Evolutionary conservation across 2,113 vertebrate genomes (phyloP), one percentile per base, ranked within the genome.

Genomic region (Naja naja): DNA sequence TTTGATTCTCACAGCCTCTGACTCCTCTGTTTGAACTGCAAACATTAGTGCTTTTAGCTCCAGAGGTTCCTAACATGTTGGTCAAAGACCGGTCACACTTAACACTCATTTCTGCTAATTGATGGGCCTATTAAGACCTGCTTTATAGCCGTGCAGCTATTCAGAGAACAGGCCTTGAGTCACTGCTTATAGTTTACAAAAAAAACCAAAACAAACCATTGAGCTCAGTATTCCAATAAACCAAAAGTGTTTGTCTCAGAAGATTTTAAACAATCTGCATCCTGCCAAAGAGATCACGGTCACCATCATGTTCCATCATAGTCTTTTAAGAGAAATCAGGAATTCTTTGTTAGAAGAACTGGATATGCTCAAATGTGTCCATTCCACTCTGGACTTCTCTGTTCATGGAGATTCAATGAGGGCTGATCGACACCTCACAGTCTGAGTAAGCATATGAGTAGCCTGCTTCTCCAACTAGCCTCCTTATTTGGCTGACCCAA

Each of bases 41-140:
- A 86, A 87, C 92, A 45, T 90, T 90, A 93, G 64, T 90, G 92
- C 92, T 93, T 93, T 93, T 64, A 90, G 89, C 89, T 56, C 23
- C 30, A n/a, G 89, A 90, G 54, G 69, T 87, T 64, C 92, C n/a
- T 93, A 87, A 81, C 92, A 90, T 93, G 92, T 90, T 93, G 89
- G 92, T 90, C 92, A 93, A 90, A 90, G 89, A 93, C 52, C n/a
- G 74, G 88, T 87, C 92, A 90, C 92, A 93, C 92, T 93, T 93
- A 93, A 93, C 92, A 93, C 81, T 90, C 89, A 64, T 93, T 93
- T 85, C 89, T 90, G 58, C 92, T 93, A 93, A 90, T 93, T 93
- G 92, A 93, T 93, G 92, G 55, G 55, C 92, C 92, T 93, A 93
- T 93, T 93, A 93, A 90, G 92, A 43, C 20, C 34, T 56, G 52